Evolutionary conservation across 2,797 vertebrate genomes (phyloP).

Genomic region (Nasua narica): DNA sequence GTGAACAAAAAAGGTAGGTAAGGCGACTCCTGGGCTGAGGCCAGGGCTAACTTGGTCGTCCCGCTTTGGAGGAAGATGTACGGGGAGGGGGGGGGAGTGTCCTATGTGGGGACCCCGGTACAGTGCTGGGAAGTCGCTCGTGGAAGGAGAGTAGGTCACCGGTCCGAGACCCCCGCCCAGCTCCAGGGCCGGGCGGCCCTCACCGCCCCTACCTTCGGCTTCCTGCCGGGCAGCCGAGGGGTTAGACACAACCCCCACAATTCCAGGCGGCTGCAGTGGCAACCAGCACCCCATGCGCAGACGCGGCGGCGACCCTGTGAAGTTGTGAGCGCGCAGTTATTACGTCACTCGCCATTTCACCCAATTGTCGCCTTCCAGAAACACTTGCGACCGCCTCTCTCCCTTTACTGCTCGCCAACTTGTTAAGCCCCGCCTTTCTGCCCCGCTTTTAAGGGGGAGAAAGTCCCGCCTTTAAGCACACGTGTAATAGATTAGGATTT

Average conservation of each 20-base stretch:
- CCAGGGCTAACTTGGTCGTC: neutral
- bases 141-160: neutral
- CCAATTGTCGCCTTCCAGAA: conserved; percentile 25
- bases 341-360: neutral
- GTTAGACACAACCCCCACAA: conserved; percentile 71
- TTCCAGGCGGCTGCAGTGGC: conserved; percentile 56
- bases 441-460: too few relatives aligned
- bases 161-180: neutral
- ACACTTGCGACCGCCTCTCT: rapidly evolving
- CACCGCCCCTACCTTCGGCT: conserved; percentile 74
- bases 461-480: neutral
- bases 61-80: neutral
- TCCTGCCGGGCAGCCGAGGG: conserved; percentile 57
- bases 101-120: neutral
- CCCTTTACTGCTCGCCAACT: rapidly evolving
- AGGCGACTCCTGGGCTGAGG: neutral
- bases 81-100: neutral
- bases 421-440: neutral
- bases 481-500: rapidly evolving
- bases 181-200: neutral
- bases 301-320: neutral
- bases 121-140: neutral
- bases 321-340: neutral
- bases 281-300: conserved; percentile 48
- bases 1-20: neutral